Conservation (phyloP, 2,888 invertebrate genomes). For the Ceriagrion tenellum region DNA sequence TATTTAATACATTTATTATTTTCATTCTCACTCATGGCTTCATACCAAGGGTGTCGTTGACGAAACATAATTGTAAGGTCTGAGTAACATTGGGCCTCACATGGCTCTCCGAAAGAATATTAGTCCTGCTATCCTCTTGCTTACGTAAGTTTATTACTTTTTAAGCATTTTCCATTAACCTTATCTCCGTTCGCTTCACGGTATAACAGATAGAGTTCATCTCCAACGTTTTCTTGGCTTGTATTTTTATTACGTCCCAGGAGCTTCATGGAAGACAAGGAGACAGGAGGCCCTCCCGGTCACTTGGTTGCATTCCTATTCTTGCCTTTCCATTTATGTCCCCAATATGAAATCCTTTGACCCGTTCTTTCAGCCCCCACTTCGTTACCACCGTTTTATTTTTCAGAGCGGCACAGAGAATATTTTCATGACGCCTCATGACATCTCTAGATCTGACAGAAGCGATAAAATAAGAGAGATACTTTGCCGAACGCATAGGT, state of each 20-base stretch:
- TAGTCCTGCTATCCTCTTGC: neutral
- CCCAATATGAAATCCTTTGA: neutral
- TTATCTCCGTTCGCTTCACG: neutral
- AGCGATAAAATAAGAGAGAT: too few species aligned
- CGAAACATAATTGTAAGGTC: too few species aligned
- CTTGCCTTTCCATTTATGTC: neutral
- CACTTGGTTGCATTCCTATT: neutral
- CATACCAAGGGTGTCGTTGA: too few species aligned
- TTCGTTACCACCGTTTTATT: neutral
- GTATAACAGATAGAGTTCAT: neutral
- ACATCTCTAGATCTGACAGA: too few species aligned
- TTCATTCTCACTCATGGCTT: too few species aligned
- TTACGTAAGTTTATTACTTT: neutral
- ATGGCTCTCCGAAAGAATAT: too few species aligned
- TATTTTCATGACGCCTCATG: too few species aligned
- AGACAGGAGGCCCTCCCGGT: neutral
- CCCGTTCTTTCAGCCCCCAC: neutral
- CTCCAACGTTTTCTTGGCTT: neutral
- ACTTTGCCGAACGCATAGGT: too few species aligned
- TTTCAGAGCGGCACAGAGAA: too few species aligned
- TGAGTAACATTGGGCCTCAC: too few species aligned
- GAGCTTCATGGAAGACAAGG: neutral
- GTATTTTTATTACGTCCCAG: neutral
- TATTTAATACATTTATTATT: too few species aligned
- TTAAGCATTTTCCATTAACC: neutral